Evolutionary conservation across 2,797 vertebrate genomes (phyloP), one percentile per base, ranked within the genome.

Genomic region (Epinephelus coioides): DNA sequence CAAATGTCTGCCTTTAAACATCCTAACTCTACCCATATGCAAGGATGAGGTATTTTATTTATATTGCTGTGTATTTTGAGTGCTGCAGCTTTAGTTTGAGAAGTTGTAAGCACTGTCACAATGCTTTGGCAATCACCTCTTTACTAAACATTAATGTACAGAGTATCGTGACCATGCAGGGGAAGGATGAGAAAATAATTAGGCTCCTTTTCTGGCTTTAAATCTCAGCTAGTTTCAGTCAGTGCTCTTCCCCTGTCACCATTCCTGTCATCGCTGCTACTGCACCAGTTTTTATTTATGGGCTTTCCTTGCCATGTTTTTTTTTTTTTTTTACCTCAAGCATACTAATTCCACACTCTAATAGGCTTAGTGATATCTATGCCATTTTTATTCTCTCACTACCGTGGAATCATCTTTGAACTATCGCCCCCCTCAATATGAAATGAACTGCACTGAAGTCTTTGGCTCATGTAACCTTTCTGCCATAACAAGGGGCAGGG

Each of bases 201-300:
- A 73, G 60, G 23, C 47, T 78, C 64, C 46, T 79, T 75, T 66
- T 73, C 61, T 40, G 69, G 25, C 66, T 84, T 89, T 90, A 85
- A 89, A 88, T 91, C 87, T 83, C 68, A 68, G 49, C 73, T 55
- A 74, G 59, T 81, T 84, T 76, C 66, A 85, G 70, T 85, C 72
- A 81, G 61, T 13, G 53, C 77, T 77, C 86, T 83, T 86, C 66
- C 53, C 80, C 80, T 84, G 79, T 91, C 82, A 84, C 84, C 61
- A 49, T 83, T 73, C 59, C 81, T 79, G 77, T 89, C 84, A 82
- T 89, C 85, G 15, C 69, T 75, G 73, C 85, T 77, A 54, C 80
- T 66, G 76, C 69, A 75, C 66, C 84, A 90, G 87, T 85, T 88
- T 87, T 92, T 92, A 93, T 93, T 92, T 78, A 93, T 86, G 77